Base-by-base conservation (phyloP, 2,888 invertebrate species). In the Tachystola acroxantha region DNA sequence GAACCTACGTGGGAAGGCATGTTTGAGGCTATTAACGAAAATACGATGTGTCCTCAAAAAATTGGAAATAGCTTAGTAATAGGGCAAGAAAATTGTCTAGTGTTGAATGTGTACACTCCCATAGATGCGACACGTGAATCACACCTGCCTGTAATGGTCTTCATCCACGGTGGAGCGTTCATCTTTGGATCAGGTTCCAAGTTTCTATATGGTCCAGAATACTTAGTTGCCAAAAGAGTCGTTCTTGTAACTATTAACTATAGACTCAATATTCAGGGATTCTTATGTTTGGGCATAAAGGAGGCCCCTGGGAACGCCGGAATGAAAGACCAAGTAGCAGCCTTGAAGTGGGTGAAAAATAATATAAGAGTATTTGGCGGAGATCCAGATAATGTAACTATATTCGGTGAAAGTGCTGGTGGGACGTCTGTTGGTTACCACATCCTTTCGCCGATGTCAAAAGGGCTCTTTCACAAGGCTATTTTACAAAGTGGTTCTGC, bases 381-480 rank as follows among this genome's bases (percentile, higher is more conserved):
- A 3, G 72, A 82, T 41, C 65, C 71, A 7, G 64, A 72, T 7
- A 76, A 67, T 16, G 70, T 81, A 0, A 80, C 78, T 0, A 42
- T 81, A 30, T 77, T 82, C 39, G 84, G 84, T 0, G 82, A 82
- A 44, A 84, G 84, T 31, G 84, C 84, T 37, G 84, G 84, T 1
- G 70, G 57, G 0, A 56, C 66, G 0, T 70, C 82, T 0, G 72
- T 80, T 1, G 79, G 82, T 0, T 74, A 53, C 10, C 81, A 79
- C 10, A 32, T 79, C 1, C 42, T 80, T 0, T 82, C 84, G 2
- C 71, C 71, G 1, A 75, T 77, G 74, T 72, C 82, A 0, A 74
- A 63, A 45, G 81, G 79, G 0, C 50, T 81, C 0, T 85, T 82
- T 33, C 76, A 81, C 28, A 79, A 66, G 55, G 82, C 71, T 1